phyloP scores from a whole-genome alignment of 2,113 vertebrate species.

The Gracilinanus agilis region DNA sequence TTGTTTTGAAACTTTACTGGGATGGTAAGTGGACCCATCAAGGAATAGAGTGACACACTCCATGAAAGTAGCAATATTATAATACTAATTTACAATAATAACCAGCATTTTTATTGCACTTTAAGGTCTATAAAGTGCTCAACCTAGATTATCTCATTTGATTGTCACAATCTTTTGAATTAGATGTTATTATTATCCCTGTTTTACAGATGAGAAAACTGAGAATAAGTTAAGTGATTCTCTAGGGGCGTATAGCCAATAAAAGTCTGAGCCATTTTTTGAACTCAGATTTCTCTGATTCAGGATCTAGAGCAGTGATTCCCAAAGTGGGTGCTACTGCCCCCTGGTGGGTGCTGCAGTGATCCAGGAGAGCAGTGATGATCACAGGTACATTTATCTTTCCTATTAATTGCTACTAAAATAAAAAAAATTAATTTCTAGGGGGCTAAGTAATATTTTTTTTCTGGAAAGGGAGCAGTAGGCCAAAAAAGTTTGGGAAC shows the following conservation, averaged over 20 bases:
- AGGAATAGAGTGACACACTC: not conserved
- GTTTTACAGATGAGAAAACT: not conserved
- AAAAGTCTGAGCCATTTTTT: not conserved
- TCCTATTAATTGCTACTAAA: too few species aligned
- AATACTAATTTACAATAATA: not conserved
- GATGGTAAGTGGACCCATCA: not conserved
- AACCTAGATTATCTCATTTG: not conserved
- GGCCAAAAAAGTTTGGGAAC: too few species aligned
- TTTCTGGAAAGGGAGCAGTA: too few species aligned
- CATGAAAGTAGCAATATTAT: not conserved
- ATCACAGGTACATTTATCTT: too few species aligned
- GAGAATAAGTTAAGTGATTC: not conserved
- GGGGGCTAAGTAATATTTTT: too few species aligned
- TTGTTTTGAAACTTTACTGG: not conserved
- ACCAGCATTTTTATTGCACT: not conserved
- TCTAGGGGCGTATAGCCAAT: not conserved
- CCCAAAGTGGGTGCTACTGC: too few species aligned
- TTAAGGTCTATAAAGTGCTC: not conserved
- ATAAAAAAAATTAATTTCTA: too few species aligned
- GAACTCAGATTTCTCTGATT: not conserved
- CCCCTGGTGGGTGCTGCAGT: too few species aligned
- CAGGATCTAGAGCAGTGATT: not conserved
- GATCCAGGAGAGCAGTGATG: too few species aligned
- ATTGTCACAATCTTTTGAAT: not conserved
- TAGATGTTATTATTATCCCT: not conserved